A percentile compares a stretch with the other conserved stretches of the same genome.
phyloP scores from a whole-genome alignment of 2,888 invertebrate genomes.

The Scaptomyza caliginosa region DNA sequence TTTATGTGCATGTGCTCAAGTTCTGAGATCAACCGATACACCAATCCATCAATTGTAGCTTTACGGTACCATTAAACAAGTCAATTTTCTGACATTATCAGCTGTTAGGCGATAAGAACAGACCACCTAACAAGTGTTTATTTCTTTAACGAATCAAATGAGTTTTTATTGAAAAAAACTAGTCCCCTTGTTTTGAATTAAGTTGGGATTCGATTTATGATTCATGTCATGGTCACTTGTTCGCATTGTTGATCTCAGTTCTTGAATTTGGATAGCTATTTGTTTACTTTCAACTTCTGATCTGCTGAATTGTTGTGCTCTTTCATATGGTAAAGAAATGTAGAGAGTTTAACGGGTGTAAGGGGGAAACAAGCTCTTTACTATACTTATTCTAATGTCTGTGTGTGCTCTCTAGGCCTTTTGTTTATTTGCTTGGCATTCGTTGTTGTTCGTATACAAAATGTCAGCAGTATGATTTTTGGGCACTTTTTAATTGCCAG shows the following conservation, averaged over 20 bases:
- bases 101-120: constrained; percentile 9
- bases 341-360: not conserved
- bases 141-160: not conserved
- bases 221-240: constrained; percentile 56
- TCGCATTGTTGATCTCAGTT: constrained; percentile 30
- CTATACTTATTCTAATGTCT: constrained; percentile 60
- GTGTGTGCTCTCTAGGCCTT: constrained; percentile 35
- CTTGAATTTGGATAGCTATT: constrained; percentile 21
- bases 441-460: constrained; percentile 36
- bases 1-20: constrained; percentile 40
- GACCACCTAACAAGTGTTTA: constrained; percentile 34
- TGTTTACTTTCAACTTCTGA: constrained; percentile 36
- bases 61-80: constrained; percentile 7
- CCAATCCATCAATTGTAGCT: constrained; percentile 30
- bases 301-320: constrained; percentile 12
- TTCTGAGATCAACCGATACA: constrained; percentile 20
- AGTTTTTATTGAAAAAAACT: not conserved
- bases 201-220: constrained; percentile 5
- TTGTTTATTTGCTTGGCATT: constrained; percentile 60
- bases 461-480: constrained; percentile 46
- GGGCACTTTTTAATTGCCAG: constrained; percentile 42
- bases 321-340: constrained; percentile 6
- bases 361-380: constrained; percentile 10
- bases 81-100: constrained; percentile 33
- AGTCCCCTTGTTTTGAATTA: not conserved